Evolutionary conservation across 2,113 vertebrate species (phyloP), one percentile per base, ranked within the genome.

Genomic region (Monarcha castaneiventris): DNA sequence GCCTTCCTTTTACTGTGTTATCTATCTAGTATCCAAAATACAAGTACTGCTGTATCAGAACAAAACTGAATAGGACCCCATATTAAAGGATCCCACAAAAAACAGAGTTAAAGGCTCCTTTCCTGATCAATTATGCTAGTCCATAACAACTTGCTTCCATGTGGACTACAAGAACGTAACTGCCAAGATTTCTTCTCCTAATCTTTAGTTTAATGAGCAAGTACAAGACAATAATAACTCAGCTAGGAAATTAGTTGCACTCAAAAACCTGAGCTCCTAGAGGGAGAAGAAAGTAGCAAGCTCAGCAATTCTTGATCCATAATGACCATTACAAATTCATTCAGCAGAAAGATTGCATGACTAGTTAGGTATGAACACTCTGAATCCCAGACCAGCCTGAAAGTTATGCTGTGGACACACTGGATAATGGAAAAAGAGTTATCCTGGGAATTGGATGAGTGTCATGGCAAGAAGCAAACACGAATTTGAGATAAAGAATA

Each of bases 251-350:
- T 74, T 49, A 89, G 82, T 68, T 85, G 61, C 48, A 59, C 64
- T 92, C 78, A 64, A 83, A 95, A 83, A 74, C 52, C 72, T 78
- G 76, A 94, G 72, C 55, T 96, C 56, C 75, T 71, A 69, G 37
- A 73, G 11, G 55, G 17, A 59, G 51, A 94, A 80, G 27, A 92
- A 91, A 83, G 30, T 7, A 83, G 78, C 61, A 74, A 93, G 14
- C 63, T 86, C 85, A 93, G 72, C 87, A 90, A 17, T 14, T 88
- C 55, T 59, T 46, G 21, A 66, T 78, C 35, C 43, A 32, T 58
- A 91, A 88, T 49, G 56, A 86, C 32, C 44, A 69, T 43, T 63
- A 63, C 55, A 84, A 88, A 78, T 68, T 89, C 52, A 81, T 35
- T 41, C 32, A 68, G 52, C 43, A 87, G 75, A 92, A 87, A 68